Evolutionary conservation across 1,140 invertebrate species (phyloP).

Genomic region (Temnothorax nylanderi): DNA sequence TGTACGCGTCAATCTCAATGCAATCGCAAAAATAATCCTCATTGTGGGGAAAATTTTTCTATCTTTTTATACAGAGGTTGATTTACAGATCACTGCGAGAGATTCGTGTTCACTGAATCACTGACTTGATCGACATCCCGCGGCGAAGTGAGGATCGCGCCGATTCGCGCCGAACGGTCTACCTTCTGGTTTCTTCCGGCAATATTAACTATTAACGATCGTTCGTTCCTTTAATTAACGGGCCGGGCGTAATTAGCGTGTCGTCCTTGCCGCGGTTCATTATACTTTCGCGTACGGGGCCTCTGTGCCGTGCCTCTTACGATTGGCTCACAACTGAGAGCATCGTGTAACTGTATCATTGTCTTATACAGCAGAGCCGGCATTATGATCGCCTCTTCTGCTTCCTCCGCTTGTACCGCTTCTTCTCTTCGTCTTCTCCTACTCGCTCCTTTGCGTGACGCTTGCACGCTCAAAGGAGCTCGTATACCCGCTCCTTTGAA

Average conservation of each 20-base stretch:
- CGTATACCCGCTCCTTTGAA: conserved; percentile 41
- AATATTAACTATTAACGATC: conserved; percentile 34
- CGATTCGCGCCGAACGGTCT: conserved; percentile 14
- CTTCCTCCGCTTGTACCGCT: conserved; percentile 40
- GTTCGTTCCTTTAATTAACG: conserved; percentile 47
- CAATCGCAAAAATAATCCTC: not conserved
- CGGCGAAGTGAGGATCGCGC: conserved; percentile 13
- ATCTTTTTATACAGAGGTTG: not conserved
- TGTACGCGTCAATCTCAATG: not conserved
- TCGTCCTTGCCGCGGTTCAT: conserved; percentile 51
- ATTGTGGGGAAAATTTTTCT: not conserved
- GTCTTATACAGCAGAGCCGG: conserved; percentile 78
- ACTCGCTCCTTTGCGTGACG: conserved; percentile 37
- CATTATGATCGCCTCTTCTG: conserved; percentile 59
- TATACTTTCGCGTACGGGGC: conserved; percentile 65
- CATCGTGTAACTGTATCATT: conserved; percentile 79
- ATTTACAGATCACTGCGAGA: conserved; percentile 23
- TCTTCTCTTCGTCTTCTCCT: conserved; percentile 24
- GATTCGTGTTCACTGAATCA: conserved; percentile 24
- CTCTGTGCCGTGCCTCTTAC: conserved; percentile 66
- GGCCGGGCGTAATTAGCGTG: conserved; percentile 27
- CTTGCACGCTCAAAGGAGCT: conserved; percentile 61
- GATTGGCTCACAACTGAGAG: conserved; percentile 78
- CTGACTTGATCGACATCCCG: conserved; percentile 10
- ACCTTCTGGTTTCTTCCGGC: conserved; percentile 17